Conservation (phyloP, 2,888 invertebrate genomes). For the Lamellibrachia columna region DNA sequence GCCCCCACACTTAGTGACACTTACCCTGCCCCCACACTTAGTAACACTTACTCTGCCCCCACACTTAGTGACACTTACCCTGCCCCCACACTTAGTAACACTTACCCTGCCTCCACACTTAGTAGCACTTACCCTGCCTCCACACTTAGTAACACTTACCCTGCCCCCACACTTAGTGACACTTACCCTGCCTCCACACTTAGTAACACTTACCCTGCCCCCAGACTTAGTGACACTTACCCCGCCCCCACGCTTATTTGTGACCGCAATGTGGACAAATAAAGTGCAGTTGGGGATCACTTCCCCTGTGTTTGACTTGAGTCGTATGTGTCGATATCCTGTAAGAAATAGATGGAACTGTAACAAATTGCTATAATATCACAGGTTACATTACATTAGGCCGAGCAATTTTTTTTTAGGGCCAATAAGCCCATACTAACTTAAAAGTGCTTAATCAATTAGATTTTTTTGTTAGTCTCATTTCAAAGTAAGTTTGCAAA, state of each 20-base stretch:
- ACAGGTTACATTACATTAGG: neutral
- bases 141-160: too few relatives aligned
- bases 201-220: too few relatives aligned
- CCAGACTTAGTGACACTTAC: constrained; percentile 39
- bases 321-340: constrained; percentile 71
- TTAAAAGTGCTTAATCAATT: neutral
- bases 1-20: too few relatives aligned
- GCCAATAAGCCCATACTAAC: neutral
- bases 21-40: too few relatives aligned
- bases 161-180: too few relatives aligned
- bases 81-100: too few relatives aligned
- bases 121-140: too few relatives aligned
- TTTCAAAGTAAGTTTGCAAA: too few relatives aligned
- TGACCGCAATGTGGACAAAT: constrained; percentile 72
- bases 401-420: neutral
- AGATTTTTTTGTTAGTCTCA: neutral
- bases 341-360: constrained; percentile 35
- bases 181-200: too few relatives aligned
- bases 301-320: constrained; percentile 69
- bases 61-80: too few relatives aligned
- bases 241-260: constrained; percentile 70
- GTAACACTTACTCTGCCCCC: too few relatives aligned
- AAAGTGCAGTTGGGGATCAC: constrained; percentile 69
- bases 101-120: too few relatives aligned
- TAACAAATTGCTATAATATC: neutral